Percentiles rank a stretch among this genome's conserved stretches.
Evolutionary conservation across 2,113 vertebrate species (phyloP).

Genomic region (Nothocercus julius): DNA sequence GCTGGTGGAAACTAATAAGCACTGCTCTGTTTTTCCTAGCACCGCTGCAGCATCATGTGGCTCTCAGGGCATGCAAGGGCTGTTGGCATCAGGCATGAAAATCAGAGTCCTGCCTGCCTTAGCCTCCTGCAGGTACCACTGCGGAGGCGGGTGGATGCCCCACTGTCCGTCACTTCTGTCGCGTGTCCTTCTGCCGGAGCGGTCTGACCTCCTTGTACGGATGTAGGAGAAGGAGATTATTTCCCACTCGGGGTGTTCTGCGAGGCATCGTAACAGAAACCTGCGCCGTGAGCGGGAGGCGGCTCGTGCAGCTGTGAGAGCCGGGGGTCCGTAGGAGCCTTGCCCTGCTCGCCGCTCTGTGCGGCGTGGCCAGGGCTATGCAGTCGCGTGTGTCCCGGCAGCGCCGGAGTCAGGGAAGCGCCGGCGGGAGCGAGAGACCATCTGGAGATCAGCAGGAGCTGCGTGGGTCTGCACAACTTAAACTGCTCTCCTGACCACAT

Average conservation of each 20-base stretch:
- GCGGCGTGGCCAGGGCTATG: too few species aligned
- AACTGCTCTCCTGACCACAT: conserved; percentile 56
- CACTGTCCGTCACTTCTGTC: too few species aligned
- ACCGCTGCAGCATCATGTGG: background rate
- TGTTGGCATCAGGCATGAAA: background rate
- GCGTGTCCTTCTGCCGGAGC: background rate
- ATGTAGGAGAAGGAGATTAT: background rate
- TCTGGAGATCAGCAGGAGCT: conserved; percentile 66
- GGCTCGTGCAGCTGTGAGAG: conserved; percentile 13
- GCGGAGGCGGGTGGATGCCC: background rate
- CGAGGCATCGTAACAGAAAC: background rate
- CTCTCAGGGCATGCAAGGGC: too few species aligned
- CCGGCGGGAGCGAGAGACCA: conserved; percentile 69
- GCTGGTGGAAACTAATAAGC: background rate
- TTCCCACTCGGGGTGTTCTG: background rate
- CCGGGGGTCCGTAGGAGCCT: background rate
- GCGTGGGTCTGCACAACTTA: conserved; percentile 37
- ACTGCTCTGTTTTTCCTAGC: background rate
- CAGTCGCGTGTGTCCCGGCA: too few species aligned
- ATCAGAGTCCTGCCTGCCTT: background rate
- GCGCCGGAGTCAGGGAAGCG: conserved; percentile 26
- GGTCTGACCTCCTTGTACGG: background rate
- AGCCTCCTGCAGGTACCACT: background rate
- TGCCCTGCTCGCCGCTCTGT: too few species aligned
- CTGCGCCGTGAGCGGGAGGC: background rate